These are phyloP conservation scores for Dasyornis broadbenti DNA, from an alignment of 2,113 vertebrate species.

Conservation along the genomic window DNA sequence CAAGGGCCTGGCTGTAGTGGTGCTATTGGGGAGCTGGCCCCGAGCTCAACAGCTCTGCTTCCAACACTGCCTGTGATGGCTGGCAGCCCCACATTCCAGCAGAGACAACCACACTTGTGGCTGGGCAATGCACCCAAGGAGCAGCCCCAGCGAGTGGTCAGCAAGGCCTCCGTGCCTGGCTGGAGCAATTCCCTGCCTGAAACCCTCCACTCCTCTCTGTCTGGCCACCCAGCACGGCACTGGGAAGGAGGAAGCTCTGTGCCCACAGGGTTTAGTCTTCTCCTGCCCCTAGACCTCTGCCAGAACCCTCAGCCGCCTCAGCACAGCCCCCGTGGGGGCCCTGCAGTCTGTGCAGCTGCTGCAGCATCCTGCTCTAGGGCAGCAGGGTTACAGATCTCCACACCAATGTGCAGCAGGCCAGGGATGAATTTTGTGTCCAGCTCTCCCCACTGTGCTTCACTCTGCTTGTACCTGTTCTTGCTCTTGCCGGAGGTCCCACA, in stretches of 20 bases:
- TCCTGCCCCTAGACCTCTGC: background rate
- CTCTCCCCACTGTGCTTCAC: background rate
- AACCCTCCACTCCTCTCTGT: no score
- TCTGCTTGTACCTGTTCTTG: background rate
- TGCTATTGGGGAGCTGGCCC: background rate
- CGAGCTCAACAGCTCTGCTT: fast-evolving
- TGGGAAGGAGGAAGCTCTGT: no score
- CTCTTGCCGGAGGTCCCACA: background rate
- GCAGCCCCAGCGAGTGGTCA: fast-evolving
- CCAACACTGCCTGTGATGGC: fast-evolving
- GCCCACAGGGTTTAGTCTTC: background rate
- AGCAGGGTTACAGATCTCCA: background rate
- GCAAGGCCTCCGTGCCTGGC: fast-evolving
- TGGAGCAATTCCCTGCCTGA: background rate
- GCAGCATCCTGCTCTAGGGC: background rate
- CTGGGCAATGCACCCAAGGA: background rate
- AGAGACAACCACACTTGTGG: fast-evolving
- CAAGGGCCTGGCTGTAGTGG: background rate
- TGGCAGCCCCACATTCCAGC: fast-evolving
- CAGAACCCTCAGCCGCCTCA: background rate
- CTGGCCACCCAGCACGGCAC: fast-evolving
- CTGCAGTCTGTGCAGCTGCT: background rate
- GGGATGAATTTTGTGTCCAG: background rate
- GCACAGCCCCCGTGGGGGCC: background rate
- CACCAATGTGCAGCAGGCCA: fast-evolving